Base-by-base conservation (phyloP, 2,888 invertebrate genomes). In the Pegoplata infirma region DNA sequence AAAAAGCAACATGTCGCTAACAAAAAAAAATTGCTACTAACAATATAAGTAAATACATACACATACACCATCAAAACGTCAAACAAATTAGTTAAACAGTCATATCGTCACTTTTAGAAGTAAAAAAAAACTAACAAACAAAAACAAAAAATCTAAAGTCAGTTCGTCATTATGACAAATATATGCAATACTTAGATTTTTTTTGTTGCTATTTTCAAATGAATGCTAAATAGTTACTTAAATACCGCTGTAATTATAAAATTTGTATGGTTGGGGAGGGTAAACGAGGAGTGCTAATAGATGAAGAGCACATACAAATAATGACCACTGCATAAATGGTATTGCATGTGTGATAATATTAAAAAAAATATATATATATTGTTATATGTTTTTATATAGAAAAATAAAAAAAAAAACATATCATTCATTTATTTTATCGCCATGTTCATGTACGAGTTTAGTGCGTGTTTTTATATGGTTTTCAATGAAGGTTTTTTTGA, bases 191-290 rank as follows among this genome's bases (percentile, higher is more conserved):
- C 23, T 44, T 61, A 32, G 5, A 36, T 46, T 32, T 25, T 28
- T 32, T 36, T 66, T 23, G 6, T 32, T 49, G 6, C 17, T 36
- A 59, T 78, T 75, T 56, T 67, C 75, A 79, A 75, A 67, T 72
- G 67, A 79, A 75, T 79, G 79, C 79, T 79, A 79, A 79, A 72
- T 72, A 72, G 69, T 69, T 75, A 56, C 53, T 66, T 58, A 75
- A 79, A 77, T 59, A 74, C 16, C 49, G 36, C 49, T 61, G 46
- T n/a, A n/a, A 14, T 23, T 46, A 28, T 21, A 19, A 44, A 17
- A 21, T 16, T 7, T 10, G 2, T 14, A 8, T 8, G 12, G 32
- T 3, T 5, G 2, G 0, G 1, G 8, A 1, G 32, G 16, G n/a
- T 7, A 10, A 55, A n/a, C n/a, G 46, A 8, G 51, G 5, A 8